Percentiles rank a stretch among this genome's conserved stretches.
phyloP scores from a whole-genome alignment of 2,888 invertebrate species.

The Steinernema hermaphroditum region DNA sequence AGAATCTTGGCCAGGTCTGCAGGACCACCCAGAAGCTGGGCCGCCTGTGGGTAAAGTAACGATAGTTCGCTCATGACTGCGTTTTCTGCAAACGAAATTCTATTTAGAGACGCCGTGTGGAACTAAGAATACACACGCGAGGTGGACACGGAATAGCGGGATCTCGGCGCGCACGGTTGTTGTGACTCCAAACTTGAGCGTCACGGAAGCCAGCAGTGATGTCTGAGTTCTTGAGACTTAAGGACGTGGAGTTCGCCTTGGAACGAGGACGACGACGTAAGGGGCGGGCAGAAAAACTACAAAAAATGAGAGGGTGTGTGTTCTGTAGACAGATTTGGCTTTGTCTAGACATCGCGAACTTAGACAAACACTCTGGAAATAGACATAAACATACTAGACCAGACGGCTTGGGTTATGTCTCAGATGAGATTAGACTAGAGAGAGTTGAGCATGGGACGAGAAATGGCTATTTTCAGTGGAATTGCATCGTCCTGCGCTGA shows the following conservation, averaged over 20 bases:
- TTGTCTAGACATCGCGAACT: too few relatives aligned
- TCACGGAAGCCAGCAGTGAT: neutral
- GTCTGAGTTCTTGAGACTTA: neutral
- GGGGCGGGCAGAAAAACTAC: neutral
- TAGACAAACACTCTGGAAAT: too few relatives aligned
- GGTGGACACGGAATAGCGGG: neutral
- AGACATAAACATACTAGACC: too few relatives aligned
- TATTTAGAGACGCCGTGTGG: neutral
- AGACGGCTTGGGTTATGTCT: too few relatives aligned
- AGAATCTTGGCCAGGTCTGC: conserved; percentile 12
- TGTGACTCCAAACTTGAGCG: neutral
- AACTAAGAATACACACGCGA: neutral
- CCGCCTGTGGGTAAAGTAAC: neutral
- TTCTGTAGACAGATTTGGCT: too few relatives aligned
- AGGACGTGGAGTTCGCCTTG: neutral
- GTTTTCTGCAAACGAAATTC: neutral
- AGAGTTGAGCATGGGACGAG: too few relatives aligned
- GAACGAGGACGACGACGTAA: neutral
- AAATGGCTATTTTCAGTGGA: too few relatives aligned
- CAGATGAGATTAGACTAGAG: too few relatives aligned
- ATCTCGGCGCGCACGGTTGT: neutral
- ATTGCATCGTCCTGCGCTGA: too few relatives aligned
- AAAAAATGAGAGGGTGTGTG: too few relatives aligned
- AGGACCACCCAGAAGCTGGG: neutral
- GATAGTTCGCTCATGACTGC: conserved; percentile 16